A percentile compares a stretch with the other conserved stretches of the same genome.
These are phyloP conservation scores for Steatocranus sp. DNA, from an alignment of 2,797 vertebrate genomes.

Conservation along the genomic window DNA sequence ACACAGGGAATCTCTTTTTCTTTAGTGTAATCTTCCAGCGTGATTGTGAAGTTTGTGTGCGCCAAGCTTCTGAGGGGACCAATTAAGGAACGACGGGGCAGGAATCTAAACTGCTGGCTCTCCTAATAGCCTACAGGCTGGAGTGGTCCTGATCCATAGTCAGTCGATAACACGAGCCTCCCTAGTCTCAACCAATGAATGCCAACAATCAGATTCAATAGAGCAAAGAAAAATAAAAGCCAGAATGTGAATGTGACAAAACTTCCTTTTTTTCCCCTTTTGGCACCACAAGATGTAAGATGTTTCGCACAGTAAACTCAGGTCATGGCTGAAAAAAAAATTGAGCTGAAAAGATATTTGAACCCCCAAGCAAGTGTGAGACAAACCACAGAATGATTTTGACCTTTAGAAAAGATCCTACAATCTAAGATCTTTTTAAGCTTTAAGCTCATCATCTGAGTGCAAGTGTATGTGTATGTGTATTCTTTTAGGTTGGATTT, in stretches of 20 bases:
- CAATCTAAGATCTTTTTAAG: not conserved
- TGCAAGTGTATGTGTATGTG: not conserved
- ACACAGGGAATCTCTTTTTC: slow-evolving; percentile 40
- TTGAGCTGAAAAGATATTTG: not conserved
- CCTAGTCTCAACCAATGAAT: slow-evolving; percentile 20
- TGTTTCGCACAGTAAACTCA: not conserved
- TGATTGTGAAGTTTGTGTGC: slow-evolving; percentile 51
- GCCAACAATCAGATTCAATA: slow-evolving; percentile 6
- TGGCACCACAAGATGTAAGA: not conserved
- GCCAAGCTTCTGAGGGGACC: slow-evolving; percentile 55
- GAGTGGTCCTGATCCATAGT: slow-evolving; percentile 55
- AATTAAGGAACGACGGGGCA: slow-evolving; percentile 56
- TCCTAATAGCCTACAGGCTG: slow-evolving; percentile 51
- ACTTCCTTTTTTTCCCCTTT: not conserved
- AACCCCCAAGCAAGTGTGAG: not conserved
- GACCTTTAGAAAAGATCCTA: not conserved
- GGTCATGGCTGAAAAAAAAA: not conserved
- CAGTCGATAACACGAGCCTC: slow-evolving; percentile 44
- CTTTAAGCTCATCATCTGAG: not conserved
- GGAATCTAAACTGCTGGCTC: slow-evolving; percentile 49
- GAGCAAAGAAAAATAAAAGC: not conserved
- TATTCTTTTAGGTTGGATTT: not conserved
- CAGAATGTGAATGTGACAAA: not conserved
- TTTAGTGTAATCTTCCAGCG: slow-evolving; percentile 48
- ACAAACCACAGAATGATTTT: not conserved